phyloP scores from a whole-genome alignment of 2,797 vertebrate genomes.

The Hydrophis major region DNA sequence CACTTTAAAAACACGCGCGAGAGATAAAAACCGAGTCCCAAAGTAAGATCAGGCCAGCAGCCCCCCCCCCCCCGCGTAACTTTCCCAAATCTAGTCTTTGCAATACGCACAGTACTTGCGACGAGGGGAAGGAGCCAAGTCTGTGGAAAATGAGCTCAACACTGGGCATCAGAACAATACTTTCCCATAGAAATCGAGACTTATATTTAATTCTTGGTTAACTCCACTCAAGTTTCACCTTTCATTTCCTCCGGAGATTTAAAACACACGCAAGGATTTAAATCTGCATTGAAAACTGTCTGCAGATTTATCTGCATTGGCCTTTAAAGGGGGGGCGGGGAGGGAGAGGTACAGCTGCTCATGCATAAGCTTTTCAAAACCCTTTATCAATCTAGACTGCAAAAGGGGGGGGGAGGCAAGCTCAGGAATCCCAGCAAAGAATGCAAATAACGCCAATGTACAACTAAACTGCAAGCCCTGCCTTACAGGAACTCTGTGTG shows the following conservation, averaged over 20 bases:
- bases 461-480: conserved; percentile 78
- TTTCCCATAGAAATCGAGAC: conserved; percentile 69
- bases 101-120: conserved; percentile 55
- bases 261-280: conserved; percentile 44
- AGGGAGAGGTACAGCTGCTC: conserved; percentile 28
- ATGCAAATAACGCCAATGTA: conserved; percentile 76
- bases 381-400: conserved; percentile 74
- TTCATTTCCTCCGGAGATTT: conserved; percentile 62
- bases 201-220: conserved; percentile 68
- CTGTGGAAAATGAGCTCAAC: conserved; percentile 70
- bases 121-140: conserved; percentile 34
- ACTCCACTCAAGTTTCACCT: conserved; percentile 70
- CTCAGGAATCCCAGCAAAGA: conserved; percentile 72
- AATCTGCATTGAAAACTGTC: conserved; percentile 50
- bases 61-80: conserved; percentile 22
- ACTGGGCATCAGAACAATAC: conserved; percentile 62
- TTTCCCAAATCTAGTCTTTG: conserved; percentile 29
- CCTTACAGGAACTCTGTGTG: conserved; percentile 86
- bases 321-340: neutral
- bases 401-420: conserved; percentile 66
- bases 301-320: conserved; percentile 31
- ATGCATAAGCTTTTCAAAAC: conserved; percentile 60
- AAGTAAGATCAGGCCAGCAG: conserved; percentile 35
- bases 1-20: neutral
- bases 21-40: conserved; percentile 28